Conservation (phyloP, 2,888 invertebrate genomes). For the Artemia sinica region DNA sequence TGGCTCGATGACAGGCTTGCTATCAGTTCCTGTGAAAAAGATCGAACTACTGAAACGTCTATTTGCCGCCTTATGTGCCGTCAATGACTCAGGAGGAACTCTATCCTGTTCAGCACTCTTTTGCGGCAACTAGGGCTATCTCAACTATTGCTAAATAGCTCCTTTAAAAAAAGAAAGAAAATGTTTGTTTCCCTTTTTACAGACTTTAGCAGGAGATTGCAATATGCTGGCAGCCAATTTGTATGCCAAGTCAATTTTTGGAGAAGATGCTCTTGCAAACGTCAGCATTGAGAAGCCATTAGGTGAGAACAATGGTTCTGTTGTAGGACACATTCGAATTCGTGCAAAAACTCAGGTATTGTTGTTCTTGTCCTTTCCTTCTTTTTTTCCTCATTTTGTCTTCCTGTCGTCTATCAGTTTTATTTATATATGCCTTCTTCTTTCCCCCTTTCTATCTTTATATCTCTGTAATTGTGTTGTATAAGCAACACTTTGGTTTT, state of each 20-base stretch:
- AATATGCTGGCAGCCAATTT: slow-evolving; percentile 99
- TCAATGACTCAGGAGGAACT: too few species aligned
- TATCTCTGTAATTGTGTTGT: neutral
- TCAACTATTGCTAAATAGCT: too few species aligned
- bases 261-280: slow-evolving; percentile 97
- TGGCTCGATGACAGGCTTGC: too few species aligned
- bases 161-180: neutral
- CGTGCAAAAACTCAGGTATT: slow-evolving; percentile 90
- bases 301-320: slow-evolving; percentile 67
- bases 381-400: neutral
- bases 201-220: slow-evolving; percentile 87
- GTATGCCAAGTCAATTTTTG: slow-evolving; percentile 93
- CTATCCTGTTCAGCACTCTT: too few species aligned
- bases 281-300: slow-evolving; percentile 90
- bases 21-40: too few species aligned
- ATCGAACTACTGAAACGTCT: too few species aligned
- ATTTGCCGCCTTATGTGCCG: too few species aligned
- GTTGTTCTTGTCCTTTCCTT: slow-evolving; percentile 14
- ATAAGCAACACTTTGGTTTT: too few species aligned
- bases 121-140: too few species aligned
- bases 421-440: neutral
- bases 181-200: slow-evolving; percentile 25
- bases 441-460: neutral
- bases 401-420: slow-evolving; percentile 1
- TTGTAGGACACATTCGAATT: slow-evolving; percentile 91